phyloP scores from a whole-genome alignment of 1,140 invertebrate genomes.

The Cydia amplana region DNA sequence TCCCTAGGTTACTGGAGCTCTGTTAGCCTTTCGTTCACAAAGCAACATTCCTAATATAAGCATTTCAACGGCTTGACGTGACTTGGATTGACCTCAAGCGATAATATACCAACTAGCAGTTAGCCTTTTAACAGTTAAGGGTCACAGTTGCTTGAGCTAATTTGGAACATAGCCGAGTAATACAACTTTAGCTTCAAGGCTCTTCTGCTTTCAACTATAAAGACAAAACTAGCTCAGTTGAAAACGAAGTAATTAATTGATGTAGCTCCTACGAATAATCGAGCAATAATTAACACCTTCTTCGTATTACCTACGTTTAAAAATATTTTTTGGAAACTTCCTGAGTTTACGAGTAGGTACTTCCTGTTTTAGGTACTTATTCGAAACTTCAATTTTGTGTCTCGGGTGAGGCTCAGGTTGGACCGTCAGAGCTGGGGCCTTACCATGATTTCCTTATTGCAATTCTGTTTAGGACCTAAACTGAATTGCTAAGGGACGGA shows the following conservation, averaged over 20 bases:
- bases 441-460: too few relatives aligned
- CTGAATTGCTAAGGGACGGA: too few relatives aligned
- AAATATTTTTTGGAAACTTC: too few relatives aligned
- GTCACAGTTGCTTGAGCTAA: not conserved
- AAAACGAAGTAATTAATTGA: not conserved
- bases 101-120: not conserved
- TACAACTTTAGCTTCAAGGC: not conserved
- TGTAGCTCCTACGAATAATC: too few relatives aligned
- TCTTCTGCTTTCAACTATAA: not conserved
- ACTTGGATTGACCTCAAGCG: not conserved
- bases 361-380: too few relatives aligned
- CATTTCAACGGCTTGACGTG: not conserved
- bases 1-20: not conserved
- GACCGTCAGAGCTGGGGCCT: too few relatives aligned
- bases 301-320: too few relatives aligned
- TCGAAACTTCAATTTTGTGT: too few relatives aligned
- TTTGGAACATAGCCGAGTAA: not conserved
- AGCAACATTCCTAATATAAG: constrained; percentile 1
- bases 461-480: too few relatives aligned
- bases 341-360: too few relatives aligned
- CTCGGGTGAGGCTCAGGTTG: too few relatives aligned
- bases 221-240: not conserved
- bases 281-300: too few relatives aligned
- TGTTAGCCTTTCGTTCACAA: not conserved
- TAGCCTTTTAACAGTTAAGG: not conserved